Percentiles rank a stretch among this genome's conserved stretches.
phyloP scores from a whole-genome alignment of 1,140 invertebrate genomes.

The Lutraria rhynchaena region DNA sequence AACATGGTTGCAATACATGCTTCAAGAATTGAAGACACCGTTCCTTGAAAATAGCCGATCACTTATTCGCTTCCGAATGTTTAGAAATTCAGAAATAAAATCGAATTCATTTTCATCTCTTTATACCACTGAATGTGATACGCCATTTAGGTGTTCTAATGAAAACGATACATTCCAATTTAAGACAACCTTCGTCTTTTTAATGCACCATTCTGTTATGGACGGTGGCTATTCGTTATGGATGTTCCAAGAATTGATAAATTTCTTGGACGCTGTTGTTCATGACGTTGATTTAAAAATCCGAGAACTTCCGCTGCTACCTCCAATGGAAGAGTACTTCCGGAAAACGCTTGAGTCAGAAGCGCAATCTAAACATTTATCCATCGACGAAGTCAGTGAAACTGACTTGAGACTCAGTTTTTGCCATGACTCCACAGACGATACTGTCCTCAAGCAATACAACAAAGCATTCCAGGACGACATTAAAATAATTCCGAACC shows the following conservation, averaged over 20 bases:
- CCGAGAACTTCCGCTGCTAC: conserved; percentile 26
- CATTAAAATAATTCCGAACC: background rate
- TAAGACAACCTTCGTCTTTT: conserved; percentile 32
- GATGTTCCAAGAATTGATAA: conserved; percentile 49
- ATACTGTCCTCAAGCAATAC: conserved; percentile 20
- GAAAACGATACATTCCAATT: background rate
- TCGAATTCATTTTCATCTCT: background rate
- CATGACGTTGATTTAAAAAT: background rate
- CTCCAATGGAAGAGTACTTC: conserved; percentile 29
- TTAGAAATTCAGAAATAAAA: background rate
- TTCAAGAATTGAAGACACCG: conserved; percentile 17
- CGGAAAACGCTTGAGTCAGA: no score
- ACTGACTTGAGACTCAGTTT: background rate
- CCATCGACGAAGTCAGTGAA: no score
- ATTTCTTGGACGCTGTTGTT: conserved; percentile 33
- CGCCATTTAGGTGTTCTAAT: background rate
- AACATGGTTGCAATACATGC: conserved; percentile 27
- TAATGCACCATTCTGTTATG: conserved; percentile 50
- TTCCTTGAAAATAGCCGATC: background rate
- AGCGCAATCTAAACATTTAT: no score
- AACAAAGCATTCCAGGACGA: conserved; percentile 19
- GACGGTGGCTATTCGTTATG: conserved; percentile 48
- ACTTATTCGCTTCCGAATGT: conserved; percentile 27
- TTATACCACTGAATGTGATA: no score
- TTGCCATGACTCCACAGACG: conserved; percentile 13